Evolutionary conservation across 2,113 vertebrate genomes (phyloP).

Genomic region (Oryzias woworae): DNA sequence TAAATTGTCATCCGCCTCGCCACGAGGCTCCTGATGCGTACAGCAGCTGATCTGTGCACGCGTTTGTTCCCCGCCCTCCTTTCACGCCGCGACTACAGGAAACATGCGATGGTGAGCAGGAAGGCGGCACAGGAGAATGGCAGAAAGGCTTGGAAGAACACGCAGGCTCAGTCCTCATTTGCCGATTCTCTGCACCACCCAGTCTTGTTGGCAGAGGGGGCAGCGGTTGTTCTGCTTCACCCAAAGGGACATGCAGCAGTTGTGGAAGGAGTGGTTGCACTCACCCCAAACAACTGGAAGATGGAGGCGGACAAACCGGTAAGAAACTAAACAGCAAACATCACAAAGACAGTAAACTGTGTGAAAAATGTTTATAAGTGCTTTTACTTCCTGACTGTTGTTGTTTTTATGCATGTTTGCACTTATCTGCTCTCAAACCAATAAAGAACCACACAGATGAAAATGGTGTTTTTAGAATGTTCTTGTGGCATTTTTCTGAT

Average conservation of each 20-base stretch:
- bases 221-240: slow-evolving; percentile 99
- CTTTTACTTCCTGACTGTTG: too few species aligned
- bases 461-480: too few species aligned
- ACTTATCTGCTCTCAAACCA: too few species aligned
- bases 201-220: slow-evolving; percentile 98
- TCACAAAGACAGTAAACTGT: neutral
- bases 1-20: slow-evolving; percentile 19
- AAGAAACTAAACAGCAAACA: neutral
- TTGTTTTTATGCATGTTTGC: too few species aligned
- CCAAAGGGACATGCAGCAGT: slow-evolving; percentile 99
- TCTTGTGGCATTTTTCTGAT: too few species aligned
- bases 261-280: slow-evolving; percentile 99
- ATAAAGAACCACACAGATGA: too few species aligned
- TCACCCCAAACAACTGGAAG: slow-evolving; percentile 98
- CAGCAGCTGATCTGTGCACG: slow-evolving; percentile 3
- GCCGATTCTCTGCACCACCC: slow-evolving; percentile 99
- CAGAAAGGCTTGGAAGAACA: slow-evolving; percentile 28
- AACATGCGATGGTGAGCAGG: slow-evolving; percentile 52
- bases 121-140: slow-evolving; percentile 26
- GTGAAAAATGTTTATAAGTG: too few species aligned
- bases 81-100: slow-evolving; percentile 28
- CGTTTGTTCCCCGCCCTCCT: slow-evolving; percentile 32
- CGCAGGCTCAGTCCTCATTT: slow-evolving; percentile 78
- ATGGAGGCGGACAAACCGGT: slow-evolving; percentile 31
- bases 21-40: slow-evolving; percentile 6